Conservation (phyloP, 2,888 invertebrate species). For the Caenorhabditis becei region DNA sequence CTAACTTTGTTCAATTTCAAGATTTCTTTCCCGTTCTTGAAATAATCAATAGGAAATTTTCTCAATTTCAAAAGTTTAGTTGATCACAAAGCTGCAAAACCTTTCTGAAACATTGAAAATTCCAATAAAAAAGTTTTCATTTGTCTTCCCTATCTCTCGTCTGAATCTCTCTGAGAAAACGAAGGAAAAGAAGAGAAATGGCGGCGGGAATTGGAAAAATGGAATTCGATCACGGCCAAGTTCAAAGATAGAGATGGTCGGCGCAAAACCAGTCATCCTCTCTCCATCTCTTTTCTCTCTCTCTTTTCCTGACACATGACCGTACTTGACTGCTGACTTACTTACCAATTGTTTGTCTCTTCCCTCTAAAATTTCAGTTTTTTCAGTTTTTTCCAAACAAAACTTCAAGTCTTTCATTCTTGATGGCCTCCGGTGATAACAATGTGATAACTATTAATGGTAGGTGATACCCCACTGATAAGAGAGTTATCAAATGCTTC, state of each 20-base stretch:
- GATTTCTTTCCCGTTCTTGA: neutral
- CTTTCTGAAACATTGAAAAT: neutral
- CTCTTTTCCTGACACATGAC: constrained; percentile 31
- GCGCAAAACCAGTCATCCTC: neutral
- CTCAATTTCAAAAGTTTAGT: too few relatives aligned
- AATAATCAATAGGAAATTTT: too few relatives aligned
- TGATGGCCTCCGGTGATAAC: constrained; percentile 25
- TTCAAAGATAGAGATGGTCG: constrained; percentile 6
- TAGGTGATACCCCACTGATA: constrained; percentile 1
- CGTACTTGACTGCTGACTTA: constrained; percentile 40
- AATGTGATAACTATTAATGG: constrained; percentile 46
- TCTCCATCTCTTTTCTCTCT: neutral
- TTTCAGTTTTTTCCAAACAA: neutral
- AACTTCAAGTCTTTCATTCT: neutral
- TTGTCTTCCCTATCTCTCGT: constrained; percentile 5
- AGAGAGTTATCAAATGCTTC: too few relatives aligned
- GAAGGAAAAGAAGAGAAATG: too few relatives aligned
- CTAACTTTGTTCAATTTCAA: neutral
- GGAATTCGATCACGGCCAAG: constrained; percentile 3
- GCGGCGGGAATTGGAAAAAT: too few relatives aligned
- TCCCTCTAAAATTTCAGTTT: neutral
- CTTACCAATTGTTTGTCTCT: constrained; percentile 11
- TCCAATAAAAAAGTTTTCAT: constrained; percentile 8
- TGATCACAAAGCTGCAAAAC: too few relatives aligned
- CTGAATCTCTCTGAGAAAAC: neutral